These are phyloP conservation scores for Caerostris darwini DNA, from an alignment of 1,140 invertebrate species.

Conservation along the genomic window DNA sequence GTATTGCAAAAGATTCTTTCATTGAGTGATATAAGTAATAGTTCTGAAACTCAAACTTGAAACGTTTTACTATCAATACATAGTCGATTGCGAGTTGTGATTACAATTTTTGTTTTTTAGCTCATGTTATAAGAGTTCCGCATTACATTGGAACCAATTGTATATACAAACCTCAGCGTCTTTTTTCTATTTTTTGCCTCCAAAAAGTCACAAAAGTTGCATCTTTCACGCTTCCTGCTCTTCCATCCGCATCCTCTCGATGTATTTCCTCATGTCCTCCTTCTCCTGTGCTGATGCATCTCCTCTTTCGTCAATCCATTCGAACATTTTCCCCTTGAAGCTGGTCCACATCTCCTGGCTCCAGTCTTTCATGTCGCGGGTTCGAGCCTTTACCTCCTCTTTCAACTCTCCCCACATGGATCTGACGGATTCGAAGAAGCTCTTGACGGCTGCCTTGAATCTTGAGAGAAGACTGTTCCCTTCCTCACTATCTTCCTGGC, in stretches of 20 bases:
- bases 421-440: background rate
- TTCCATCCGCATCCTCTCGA: constrained; percentile 12
- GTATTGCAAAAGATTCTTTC: too few species aligned
- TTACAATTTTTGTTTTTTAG: too few species aligned
- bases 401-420: background rate
- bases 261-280: constrained; percentile 44
- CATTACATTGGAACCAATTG: too few species aligned
- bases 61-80: too few species aligned
- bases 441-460: background rate
- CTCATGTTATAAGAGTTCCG: too few species aligned
- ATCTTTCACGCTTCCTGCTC: too few species aligned
- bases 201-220: too few species aligned
- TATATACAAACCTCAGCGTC: too few species aligned
- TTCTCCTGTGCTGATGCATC: background rate
- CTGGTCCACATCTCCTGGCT: constrained; percentile 25
- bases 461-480: background rate
- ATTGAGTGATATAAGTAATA: too few species aligned
- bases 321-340: constrained; percentile 61
- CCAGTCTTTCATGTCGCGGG: background rate
- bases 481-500: background rate
- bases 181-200: too few species aligned
- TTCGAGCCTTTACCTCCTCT: background rate
- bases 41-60: too few species aligned
- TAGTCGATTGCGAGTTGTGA: too few species aligned
- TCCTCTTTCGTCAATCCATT: background rate